Evolutionary conservation across 2,888 invertebrate genomes (phyloP).

Genomic region (Amiota mariae): DNA sequence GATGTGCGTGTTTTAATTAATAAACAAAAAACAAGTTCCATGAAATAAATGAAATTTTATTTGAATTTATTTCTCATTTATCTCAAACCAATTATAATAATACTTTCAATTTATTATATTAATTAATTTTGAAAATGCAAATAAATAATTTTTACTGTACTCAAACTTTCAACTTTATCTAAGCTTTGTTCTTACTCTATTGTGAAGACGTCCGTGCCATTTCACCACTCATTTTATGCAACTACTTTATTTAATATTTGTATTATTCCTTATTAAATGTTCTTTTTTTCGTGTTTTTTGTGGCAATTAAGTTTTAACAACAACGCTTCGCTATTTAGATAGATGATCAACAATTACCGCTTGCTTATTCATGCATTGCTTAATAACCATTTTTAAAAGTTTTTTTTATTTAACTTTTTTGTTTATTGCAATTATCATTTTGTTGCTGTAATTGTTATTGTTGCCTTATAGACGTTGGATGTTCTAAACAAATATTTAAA

Average conservation of each 20-base stretch:
- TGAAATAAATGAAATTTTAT: conserved; percentile 11
- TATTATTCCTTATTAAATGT: conserved; percentile 43
- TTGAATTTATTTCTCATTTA: conserved; percentile 15
- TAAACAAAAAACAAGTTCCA: conserved; percentile 21
- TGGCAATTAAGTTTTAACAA: not conserved
- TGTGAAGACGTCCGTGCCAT: conserved; percentile 31
- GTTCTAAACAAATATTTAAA: conserved; percentile 34
- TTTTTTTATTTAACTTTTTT: too few relatives aligned
- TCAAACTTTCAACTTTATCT: too few relatives aligned
- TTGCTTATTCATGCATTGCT: conserved; percentile 50
- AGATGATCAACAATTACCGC: conserved; percentile 63
- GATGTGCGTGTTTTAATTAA: conserved; percentile 17
- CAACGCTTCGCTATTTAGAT: conserved; percentile 16
- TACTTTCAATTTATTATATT: not conserved
- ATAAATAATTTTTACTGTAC: too few relatives aligned
- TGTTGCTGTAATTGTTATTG: conserved; percentile 47
- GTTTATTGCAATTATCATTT: conserved; percentile 55
- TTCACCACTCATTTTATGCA: conserved; percentile 5
- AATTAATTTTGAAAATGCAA: not conserved
- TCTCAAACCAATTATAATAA: conserved; percentile 11
- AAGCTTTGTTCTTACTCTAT: too few relatives aligned
- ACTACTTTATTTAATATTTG: conserved; percentile 10
- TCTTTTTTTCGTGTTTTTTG: conserved; percentile 3
- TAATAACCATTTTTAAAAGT: conserved; percentile 52
- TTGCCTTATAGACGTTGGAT: conserved; percentile 42